phyloP scores from a whole-genome alignment of 2,888 invertebrate genomes.

The Mythimna lalbum region DNA sequence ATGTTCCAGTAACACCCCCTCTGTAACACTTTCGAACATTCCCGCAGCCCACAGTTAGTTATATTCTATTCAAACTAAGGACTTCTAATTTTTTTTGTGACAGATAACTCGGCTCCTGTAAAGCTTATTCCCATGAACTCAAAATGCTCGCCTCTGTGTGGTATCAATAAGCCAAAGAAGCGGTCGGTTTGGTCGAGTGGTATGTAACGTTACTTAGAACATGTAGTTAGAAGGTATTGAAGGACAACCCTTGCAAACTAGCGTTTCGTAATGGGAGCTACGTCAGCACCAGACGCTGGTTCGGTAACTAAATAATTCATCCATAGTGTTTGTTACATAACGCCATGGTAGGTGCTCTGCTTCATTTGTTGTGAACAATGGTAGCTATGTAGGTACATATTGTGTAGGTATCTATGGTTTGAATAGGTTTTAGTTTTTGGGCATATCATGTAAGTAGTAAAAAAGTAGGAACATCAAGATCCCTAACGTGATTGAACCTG shows the following conservation, averaged over 20 bases:
- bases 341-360: slow-evolving; percentile 13
- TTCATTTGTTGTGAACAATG: slow-evolving; percentile 29
- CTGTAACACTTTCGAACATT: too few relatives aligned
- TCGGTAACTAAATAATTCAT: slow-evolving; percentile 44
- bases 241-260: slow-evolving; percentile 21
- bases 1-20: too few relatives aligned
- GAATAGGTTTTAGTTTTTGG: slow-evolving; percentile 3
- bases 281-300: slow-evolving; percentile 38
- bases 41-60: neutral
- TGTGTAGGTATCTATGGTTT: slow-evolving; percentile 2
- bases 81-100: slow-evolving; percentile 18
- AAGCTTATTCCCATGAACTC: slow-evolving; percentile 2
- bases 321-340: slow-evolving; percentile 40
- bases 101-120: slow-evolving; percentile 11
- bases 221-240: slow-evolving; percentile 25
- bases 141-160: slow-evolving; percentile 8
- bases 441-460: neutral
- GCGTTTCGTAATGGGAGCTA: slow-evolving; percentile 45
- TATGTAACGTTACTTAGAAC: slow-evolving; percentile 36
- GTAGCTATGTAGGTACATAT: neutral
- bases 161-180: slow-evolving; percentile 43
- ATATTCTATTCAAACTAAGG: slow-evolving; percentile 1
- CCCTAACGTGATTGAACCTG: neutral
- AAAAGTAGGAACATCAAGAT: neutral
- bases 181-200: slow-evolving; percentile 47